These are phyloP conservation scores for Patagioenas fasciata DNA, from an alignment of 2,113 vertebrate species.

Conservation along the genomic window DNA sequence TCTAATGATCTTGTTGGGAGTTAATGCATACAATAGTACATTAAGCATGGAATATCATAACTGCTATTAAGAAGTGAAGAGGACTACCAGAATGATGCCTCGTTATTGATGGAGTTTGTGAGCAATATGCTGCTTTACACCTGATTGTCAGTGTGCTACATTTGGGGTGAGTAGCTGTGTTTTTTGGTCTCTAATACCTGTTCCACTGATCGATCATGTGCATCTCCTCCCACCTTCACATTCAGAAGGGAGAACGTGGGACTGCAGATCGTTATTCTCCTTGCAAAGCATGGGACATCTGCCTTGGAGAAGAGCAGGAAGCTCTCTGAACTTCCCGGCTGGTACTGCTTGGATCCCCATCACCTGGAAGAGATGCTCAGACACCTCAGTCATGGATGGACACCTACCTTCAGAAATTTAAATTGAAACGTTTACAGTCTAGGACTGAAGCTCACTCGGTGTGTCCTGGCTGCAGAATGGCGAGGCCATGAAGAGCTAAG, in stretches of 20 bases:
- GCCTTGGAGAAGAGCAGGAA: neutral
- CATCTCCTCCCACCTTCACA: neutral
- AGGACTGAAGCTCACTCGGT: neutral
- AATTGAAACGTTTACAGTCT: neutral
- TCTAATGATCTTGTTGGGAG: neutral
- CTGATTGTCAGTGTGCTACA: neutral
- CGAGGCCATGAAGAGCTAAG: neutral
- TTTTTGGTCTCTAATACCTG: neutral
- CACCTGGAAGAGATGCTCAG: fast-evolving
- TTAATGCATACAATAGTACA: neutral
- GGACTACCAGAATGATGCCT: neutral
- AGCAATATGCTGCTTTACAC: neutral
- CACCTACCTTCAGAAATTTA: neutral
- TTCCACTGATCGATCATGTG: neutral
- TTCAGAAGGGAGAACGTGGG: neutral
- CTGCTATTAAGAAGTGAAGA: neutral
- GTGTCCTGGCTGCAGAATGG: neutral
- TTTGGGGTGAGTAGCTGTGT: neutral
- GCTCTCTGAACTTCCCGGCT: neutral
- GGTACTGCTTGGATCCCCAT: neutral
- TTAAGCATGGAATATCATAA: neutral
- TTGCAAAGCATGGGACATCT: neutral
- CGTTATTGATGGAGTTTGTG: neutral
- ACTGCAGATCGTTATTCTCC: neutral
- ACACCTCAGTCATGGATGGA: fast-evolving